A percentile compares a stretch with the other conserved stretches of the same genome.
Evolutionary conservation across 1,140 invertebrate species (phyloP).

Genomic region (Drosophila lowei): DNA sequence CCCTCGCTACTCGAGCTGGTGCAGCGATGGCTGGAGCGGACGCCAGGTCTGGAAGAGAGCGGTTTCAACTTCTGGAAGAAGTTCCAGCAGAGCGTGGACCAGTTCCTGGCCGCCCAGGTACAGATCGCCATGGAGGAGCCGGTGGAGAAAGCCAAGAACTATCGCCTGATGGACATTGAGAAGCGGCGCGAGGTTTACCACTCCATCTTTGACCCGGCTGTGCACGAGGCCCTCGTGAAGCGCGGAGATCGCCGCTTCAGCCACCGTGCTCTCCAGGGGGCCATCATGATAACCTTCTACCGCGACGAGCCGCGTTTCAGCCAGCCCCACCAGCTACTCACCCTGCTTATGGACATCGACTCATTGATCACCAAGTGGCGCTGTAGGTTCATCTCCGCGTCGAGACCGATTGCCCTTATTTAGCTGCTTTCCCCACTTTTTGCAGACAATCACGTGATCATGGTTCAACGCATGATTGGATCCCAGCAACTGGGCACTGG

Average conservation of each 20-base stretch:
- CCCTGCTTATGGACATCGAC: conserved; percentile 98
- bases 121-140: conserved; percentile 83
- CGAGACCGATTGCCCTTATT: not conserved
- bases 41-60: conserved; percentile 92
- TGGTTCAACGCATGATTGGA: conserved; percentile 99
- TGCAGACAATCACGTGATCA: conserved; percentile 97
- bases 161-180: conserved; percentile 89
- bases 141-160: conserved; percentile 85
- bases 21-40: conserved; percentile 96
- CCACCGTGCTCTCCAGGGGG: conserved; percentile 96
- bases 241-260: conserved; percentile 95
- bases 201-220: conserved; percentile 92
- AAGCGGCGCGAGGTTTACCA: conserved; percentile 93
- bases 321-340: conserved; percentile 97
- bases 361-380: conserved; percentile 99
- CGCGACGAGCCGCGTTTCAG: conserved; percentile 98
- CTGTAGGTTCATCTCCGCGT: conserved; percentile 88
- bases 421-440: conserved; percentile 46
- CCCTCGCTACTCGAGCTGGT: conserved; percentile 93
- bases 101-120: conserved; percentile 89
- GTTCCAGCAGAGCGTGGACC: conserved; percentile 90
- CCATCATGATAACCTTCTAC: conserved; percentile 98
- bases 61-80: conserved; percentile 98
- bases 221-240: conserved; percentile 91
- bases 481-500: conserved; percentile 98